phyloP scores from a whole-genome alignment of 2,113 vertebrate species.

The Caracal caracal region DNA sequence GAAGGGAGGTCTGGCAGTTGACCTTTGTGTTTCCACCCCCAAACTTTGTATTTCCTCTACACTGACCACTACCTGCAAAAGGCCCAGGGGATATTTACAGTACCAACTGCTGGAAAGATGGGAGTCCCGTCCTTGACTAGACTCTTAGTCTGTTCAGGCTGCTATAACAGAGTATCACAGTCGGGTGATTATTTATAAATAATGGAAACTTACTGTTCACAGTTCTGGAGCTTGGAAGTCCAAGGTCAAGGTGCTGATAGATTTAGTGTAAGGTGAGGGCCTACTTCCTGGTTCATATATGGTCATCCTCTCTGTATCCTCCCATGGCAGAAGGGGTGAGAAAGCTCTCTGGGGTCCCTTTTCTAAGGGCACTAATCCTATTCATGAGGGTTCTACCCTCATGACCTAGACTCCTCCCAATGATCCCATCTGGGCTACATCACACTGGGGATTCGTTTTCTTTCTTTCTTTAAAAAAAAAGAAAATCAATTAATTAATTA shows the following conservation, averaged over 20 bases:
- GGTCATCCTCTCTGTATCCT: neutral
- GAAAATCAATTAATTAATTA: no score
- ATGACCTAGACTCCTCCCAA: neutral
- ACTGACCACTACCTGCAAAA: neutral
- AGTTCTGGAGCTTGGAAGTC: neutral
- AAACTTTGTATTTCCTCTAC: neutral
- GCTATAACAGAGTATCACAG: neutral
- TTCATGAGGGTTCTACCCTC: neutral
- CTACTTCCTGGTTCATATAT: neutral
- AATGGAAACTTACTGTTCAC: neutral
- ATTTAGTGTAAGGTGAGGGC: neutral
- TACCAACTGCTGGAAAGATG: neutral
- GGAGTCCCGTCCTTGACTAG: neutral
- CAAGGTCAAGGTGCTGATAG: neutral
- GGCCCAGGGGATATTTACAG: neutral
- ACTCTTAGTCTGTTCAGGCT: neutral
- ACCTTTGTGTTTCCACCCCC: neutral
- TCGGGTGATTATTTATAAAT: neutral
- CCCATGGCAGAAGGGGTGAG: neutral
- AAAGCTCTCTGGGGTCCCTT: neutral
- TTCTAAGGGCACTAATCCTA: neutral
- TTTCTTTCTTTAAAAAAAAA: no score
- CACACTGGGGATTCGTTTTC: neutral
- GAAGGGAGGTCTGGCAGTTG: neutral
- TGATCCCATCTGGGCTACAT: neutral